A percentile compares a stretch with the other conserved stretches of the same genome.
These are phyloP conservation scores for Callaeas wilsoni DNA, from an alignment of 2,113 vertebrate species.

Conservation along the genomic window DNA sequence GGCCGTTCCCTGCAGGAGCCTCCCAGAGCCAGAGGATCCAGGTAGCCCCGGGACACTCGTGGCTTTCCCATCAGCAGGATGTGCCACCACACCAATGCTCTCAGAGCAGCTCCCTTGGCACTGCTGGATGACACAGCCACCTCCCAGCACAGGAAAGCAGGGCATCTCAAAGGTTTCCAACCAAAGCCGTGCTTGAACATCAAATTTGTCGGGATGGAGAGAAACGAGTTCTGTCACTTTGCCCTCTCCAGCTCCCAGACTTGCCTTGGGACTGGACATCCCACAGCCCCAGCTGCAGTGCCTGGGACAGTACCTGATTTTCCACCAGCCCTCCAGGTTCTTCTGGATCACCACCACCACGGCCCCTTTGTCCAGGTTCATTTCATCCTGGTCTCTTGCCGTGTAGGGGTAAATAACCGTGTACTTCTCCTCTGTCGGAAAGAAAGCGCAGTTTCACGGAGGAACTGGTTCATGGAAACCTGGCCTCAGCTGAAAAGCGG, in stretches of 20 bases:
- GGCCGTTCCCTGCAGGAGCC: not conserved
- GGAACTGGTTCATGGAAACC: not conserved
- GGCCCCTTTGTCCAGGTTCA: slow-evolving; percentile 90
- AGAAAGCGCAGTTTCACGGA: not conserved
- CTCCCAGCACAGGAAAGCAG: not conserved
- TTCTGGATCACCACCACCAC: slow-evolving; percentile 95
- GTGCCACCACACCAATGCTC: not conserved
- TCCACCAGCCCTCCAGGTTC: slow-evolving; percentile 99
- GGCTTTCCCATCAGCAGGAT: not conserved
- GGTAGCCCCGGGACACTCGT: not conserved
- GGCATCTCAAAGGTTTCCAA: not conserved
- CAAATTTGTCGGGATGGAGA: not conserved
- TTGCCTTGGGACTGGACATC: not conserved
- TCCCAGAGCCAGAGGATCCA: not conserved
- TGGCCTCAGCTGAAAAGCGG: not conserved
- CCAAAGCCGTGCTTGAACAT: not conserved
- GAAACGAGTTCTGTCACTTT: not conserved
- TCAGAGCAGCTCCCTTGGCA: not conserved
- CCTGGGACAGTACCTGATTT: slow-evolving; percentile 83
- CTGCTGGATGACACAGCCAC: not conserved
- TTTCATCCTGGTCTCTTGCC: slow-evolving; percentile 92
- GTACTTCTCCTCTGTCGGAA: slow-evolving; percentile 88
- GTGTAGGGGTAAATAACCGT: slow-evolving; percentile 90
- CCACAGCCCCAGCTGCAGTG: not conserved
- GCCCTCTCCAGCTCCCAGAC: not conserved